Evolutionary conservation across 2,888 invertebrate species (phyloP).

Genomic region (Panopea generosa): DNA sequence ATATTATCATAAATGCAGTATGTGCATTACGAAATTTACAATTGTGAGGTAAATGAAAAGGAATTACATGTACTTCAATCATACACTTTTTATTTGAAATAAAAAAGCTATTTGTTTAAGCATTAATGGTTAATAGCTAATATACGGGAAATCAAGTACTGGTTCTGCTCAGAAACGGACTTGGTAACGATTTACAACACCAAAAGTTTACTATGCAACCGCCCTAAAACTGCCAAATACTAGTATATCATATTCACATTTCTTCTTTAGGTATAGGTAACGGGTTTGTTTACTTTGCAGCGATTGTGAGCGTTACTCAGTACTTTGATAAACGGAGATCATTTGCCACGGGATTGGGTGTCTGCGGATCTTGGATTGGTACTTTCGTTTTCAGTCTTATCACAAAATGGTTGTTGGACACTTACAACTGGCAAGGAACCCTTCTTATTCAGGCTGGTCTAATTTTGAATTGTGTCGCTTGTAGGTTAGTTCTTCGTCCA

Average conservation of each 20-base stretch:
- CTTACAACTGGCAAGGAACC: constrained; percentile 45
- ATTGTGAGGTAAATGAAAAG: no score
- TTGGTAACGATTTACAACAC: no score
- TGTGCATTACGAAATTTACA: no score
- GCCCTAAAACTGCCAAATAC: no score
- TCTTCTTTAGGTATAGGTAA: constrained; percentile 21
- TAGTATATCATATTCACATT: no score
- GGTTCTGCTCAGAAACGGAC: no score
- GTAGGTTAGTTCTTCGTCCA: constrained; percentile 45
- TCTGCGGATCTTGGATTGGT: constrained; percentile 49
- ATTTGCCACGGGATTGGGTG: constrained; percentile 48
- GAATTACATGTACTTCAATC: no score
- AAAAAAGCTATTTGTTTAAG: no score
- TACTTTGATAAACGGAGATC: constrained; percentile 55
- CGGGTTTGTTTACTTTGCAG: constrained; percentile 49
- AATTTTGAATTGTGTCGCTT: constrained; percentile 46
- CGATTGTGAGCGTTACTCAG: constrained; percentile 41
- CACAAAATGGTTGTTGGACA: constrained; percentile 18
- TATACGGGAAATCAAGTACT: no score
- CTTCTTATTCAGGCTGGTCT: constrained; percentile 49
- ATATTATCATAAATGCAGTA: constrained; percentile 35
- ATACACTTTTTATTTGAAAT: no score
- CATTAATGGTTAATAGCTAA: no score
- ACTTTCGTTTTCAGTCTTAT: constrained; percentile 49
- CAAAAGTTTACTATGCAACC: no score